phyloP scores from a whole-genome alignment of 2,888 invertebrate genomes.

The Lepidocyrtoides sp. region DNA sequence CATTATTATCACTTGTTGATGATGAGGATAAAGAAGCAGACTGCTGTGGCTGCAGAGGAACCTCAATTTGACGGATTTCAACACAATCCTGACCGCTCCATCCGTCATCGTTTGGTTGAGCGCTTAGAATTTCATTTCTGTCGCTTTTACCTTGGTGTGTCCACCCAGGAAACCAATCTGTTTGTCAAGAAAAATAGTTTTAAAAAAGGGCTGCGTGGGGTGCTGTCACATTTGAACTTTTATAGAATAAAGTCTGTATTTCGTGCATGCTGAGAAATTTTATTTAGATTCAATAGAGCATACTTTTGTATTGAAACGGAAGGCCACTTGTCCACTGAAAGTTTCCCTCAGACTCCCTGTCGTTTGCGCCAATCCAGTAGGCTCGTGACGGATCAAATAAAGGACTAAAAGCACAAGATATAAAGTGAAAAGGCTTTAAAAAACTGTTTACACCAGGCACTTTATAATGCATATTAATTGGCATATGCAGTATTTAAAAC shows the following conservation, averaged over 20 bases:
- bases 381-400: conserved; percentile 83
- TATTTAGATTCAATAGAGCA: too few species aligned
- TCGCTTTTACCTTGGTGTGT: conserved; percentile 80
- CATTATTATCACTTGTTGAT: conserved; percentile 47
- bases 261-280: too few species aligned
- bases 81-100: conserved; percentile 86
- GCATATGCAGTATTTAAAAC: too few species aligned
- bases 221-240: too few species aligned
- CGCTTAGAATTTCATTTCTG: conserved; percentile 84
- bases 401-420: conserved; percentile 23
- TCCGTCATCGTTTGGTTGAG: conserved; percentile 87
- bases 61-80: conserved; percentile 86
- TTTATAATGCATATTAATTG: too few species aligned
- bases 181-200: not conserved
- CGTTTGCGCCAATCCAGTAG: conserved; percentile 85
- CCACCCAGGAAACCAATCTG: conserved; percentile 87
- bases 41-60: conserved; percentile 34
- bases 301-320: conserved; percentile 85
- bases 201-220: too few species aligned
- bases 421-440: too few species aligned
- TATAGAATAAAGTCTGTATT: too few species aligned
- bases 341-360: conserved; percentile 84
- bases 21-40: conserved; percentile 43
- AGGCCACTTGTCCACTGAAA: conserved; percentile 85
- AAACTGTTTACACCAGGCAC: too few species aligned